Percentiles rank a stretch among this genome's conserved stretches.
These are phyloP conservation scores for Cromileptes altivelis DNA, from an alignment of 2,113 vertebrate species.

Conservation along the genomic window DNA sequence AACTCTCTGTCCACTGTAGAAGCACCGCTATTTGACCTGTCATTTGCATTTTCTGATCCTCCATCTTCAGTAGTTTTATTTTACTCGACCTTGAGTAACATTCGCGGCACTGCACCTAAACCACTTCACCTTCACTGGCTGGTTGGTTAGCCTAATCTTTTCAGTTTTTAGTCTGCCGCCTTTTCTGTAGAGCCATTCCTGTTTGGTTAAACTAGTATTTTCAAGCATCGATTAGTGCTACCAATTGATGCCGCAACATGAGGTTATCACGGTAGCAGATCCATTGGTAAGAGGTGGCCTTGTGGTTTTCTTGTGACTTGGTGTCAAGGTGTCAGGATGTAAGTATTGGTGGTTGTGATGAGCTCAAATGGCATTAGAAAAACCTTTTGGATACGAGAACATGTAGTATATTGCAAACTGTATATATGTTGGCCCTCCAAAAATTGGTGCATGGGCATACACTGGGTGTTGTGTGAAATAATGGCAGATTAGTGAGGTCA, in stretches of 20 bases:
- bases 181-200: background rate
- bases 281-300: background rate
- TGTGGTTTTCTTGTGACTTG: background rate
- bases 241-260: background rate
- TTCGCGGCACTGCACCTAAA: slow-evolving; percentile 10
- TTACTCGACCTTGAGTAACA: slow-evolving; percentile 1
- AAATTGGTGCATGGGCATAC: background rate
- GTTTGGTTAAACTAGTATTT: background rate
- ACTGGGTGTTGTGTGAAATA: background rate
- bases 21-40: slow-evolving; percentile 53
- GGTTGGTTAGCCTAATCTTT: slow-evolving; percentile 1
- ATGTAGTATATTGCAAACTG: background rate
- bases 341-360: slow-evolving; percentile 6
- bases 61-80: slow-evolving; percentile 42
- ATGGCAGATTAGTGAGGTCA: background rate
- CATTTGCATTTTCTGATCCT: slow-evolving; percentile 62
- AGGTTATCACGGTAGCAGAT: background rate
- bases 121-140: slow-evolving; percentile 15
- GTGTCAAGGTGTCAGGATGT: background rate
- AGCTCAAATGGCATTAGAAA: background rate
- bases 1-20: slow-evolving; percentile 72
- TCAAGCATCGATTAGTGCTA: background rate
- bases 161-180: background rate
- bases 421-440: background rate
- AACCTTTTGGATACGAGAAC: background rate